Evolutionary conservation across 2,888 invertebrate species (phyloP), one percentile per base, ranked within the genome.

Genomic region (Megalurothrips usitatus): DNA sequence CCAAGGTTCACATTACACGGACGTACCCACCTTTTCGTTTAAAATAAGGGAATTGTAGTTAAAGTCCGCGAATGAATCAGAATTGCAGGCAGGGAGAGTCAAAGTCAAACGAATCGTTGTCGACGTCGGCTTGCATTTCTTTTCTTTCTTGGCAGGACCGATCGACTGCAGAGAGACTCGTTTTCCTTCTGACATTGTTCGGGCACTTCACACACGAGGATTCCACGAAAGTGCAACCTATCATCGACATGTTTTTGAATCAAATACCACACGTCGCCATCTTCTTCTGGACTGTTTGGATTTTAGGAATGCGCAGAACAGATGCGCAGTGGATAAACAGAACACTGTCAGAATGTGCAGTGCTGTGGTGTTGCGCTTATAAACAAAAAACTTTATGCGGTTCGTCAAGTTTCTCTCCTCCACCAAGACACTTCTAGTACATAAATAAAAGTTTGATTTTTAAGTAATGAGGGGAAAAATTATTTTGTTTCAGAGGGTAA

Each of bases 201-300:
- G 26, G 23, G 68, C 23, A 75, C 68, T 75, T 23, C 68, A 23
- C 26, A 75, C 12, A 75, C 68, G 68, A 12, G 12, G 26, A 26
- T 75, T 75, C 10, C 68, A 75, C 68, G 1, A 75, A 26, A 75
- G 26, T 26, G 68, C n/a, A 75, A 75, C 26, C 2, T 75, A 75
- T 75, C 68, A 75, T 75, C 23, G 68, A 75, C 68, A 75, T 75
- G 68, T 75, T 75, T 75, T 75, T 75, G 26, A 75, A 75, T 75
- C 26, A 75, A n/a, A 75, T 12, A 75, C 68, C 26, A 75, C 26
- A 75, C 68, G 68, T 75, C 68, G 68, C 68, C 68, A 75, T 75
- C 26, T 75, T 75, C 68, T 11, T 75, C 68, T 26, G 26, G 12
- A 75, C 68, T 75, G 68, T 75, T 75, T 75, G 68, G 68, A 75